Percentiles rank a stretch among this genome's conserved stretches.
These are phyloP conservation scores for Papilio demoleus DNA, from an alignment of 2,888 invertebrate genomes.

Conservation along the genomic window DNA sequence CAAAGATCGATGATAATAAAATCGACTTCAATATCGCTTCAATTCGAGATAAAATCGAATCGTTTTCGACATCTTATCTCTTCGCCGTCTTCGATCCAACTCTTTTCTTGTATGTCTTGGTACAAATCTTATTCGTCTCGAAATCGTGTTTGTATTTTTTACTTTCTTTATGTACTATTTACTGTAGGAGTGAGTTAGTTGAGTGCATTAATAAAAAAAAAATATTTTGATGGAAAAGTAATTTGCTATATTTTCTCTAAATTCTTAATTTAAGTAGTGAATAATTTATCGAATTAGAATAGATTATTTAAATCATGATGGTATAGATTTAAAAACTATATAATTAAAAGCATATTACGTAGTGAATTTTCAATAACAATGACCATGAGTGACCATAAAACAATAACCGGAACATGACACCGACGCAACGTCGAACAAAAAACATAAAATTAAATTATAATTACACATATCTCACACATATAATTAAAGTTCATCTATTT, in stretches of 20 bases:
- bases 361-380: neutral
- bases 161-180: neutral
- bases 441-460: constrained; percentile 31
- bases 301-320: too few relatives aligned
- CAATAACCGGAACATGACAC: constrained; percentile 11
- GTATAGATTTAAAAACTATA: too few relatives aligned
- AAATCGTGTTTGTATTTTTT: constrained; percentile 3
- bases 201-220: too few relatives aligned
- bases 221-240: too few relatives aligned
- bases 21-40: constrained; percentile 38
- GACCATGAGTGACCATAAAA: constrained; percentile 10
- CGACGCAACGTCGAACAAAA: neutral
- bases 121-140: constrained; percentile 2
- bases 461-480: constrained; percentile 22
- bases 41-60: constrained; percentile 37
- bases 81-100: constrained; percentile 10
- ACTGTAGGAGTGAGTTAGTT: too few relatives aligned
- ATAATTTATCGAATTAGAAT: too few relatives aligned
- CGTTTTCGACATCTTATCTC: constrained; percentile 22
- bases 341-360: too few relatives aligned
- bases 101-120: constrained; percentile 9
- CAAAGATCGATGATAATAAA: constrained; percentile 39
- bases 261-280: too few relatives aligned
- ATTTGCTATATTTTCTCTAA: too few relatives aligned
- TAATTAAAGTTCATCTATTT: constrained; percentile 20